Evolutionary conservation across 2,113 vertebrate genomes (phyloP).

Genomic region (Orientallactaga bullata): DNA sequence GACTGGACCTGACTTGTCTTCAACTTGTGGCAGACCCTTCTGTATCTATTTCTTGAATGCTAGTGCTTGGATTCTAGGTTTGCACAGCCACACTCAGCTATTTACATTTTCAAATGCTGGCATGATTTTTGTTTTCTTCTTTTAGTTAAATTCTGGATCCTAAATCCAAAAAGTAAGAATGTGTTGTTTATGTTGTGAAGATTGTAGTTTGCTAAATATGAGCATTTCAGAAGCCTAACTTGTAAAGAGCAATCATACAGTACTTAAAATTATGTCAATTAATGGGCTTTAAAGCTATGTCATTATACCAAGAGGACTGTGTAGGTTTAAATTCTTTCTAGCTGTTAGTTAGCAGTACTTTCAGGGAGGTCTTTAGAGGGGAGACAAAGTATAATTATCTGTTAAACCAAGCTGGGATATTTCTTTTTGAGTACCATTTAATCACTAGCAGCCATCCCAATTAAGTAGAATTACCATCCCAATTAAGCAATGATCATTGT

Average conservation of each 20-base stretch:
- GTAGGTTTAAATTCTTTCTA: not conserved
- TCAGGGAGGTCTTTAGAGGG: slow-evolving; percentile 26
- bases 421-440: slow-evolving; percentile 66
- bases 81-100: not conserved
- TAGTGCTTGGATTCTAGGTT: no score
- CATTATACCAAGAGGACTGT: not conserved
- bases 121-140: not conserved
- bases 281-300: not conserved
- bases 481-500: slow-evolving; percentile 65
- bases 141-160: not conserved
- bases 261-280: not conserved
- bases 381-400: slow-evolving; percentile 43
- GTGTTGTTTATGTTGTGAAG: not conserved
- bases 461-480: slow-evolving; percentile 60
- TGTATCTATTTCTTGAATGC: not conserved
- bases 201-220: not conserved
- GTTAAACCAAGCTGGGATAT: slow-evolving; percentile 52
- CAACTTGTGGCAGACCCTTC: not conserved
- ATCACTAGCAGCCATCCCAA: slow-evolving; percentile 57
- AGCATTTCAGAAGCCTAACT: not conserved
- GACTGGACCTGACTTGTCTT: not conserved
- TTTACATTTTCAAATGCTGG: not conserved
- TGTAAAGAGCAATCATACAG: not conserved
- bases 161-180: not conserved
- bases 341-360: not conserved